Conservation (phyloP, 2,797 vertebrate species). For the Lates japonicus region DNA sequence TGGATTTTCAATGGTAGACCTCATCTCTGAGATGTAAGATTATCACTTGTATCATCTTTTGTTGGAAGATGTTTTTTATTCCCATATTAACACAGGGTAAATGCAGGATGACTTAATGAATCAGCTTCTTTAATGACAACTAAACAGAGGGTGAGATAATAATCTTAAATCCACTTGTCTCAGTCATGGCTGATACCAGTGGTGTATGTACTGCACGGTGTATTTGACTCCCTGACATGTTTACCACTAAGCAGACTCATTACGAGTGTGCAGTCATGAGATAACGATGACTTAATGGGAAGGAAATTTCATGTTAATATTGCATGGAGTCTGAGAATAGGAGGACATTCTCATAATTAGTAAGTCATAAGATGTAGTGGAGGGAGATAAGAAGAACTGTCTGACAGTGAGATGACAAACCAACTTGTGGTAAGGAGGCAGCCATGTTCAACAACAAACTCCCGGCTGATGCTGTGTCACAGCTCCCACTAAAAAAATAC, state of each 20-base stretch:
- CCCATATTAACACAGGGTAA: neutral
- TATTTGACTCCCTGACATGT: neutral
- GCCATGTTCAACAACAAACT: constrained; percentile 11
- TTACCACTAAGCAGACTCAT: constrained; percentile 26
- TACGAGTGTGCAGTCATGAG: constrained; percentile 20
- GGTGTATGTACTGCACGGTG: no score
- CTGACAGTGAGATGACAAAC: constrained; percentile 2
- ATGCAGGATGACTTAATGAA: neutral
- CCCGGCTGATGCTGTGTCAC: constrained; percentile 49
- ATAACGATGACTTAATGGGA: constrained; percentile 14
- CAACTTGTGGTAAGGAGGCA: neutral
- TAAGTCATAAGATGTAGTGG: constrained; percentile 7
- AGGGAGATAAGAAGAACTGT: neutral
- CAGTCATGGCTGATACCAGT: neutral
- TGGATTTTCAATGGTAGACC: no score
- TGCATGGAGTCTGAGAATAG: constrained; percentile 18
- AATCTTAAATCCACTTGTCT: neutral
- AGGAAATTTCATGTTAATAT: constrained; percentile 21
- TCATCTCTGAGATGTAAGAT: neutral
- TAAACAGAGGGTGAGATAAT: constrained; percentile 2
- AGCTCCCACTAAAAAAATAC: constrained; percentile 12
- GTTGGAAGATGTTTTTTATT: neutral
- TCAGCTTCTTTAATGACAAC: neutral
- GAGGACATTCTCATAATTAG: neutral
- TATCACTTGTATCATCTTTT: neutral